Evolutionary conservation across 2,113 vertebrate species (phyloP), one percentile per base, ranked within the genome.

Genomic region (Tringa solitaria): DNA sequence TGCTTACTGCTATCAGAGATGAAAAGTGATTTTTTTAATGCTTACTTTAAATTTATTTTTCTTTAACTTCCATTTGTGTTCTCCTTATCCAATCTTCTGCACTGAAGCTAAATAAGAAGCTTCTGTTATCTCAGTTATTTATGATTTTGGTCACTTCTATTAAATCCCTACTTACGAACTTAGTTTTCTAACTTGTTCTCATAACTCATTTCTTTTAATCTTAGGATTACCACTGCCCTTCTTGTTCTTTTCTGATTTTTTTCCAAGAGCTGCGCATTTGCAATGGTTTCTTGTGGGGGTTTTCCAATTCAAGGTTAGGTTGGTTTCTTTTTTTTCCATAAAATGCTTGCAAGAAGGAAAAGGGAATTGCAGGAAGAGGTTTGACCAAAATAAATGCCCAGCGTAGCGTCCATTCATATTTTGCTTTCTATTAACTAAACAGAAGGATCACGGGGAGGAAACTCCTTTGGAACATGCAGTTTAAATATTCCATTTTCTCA

Each of bases 111-210:
- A 69, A 90, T 82, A 95, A n/a, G 53, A 83, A 87, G 14, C 39
- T 75, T 89, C 92, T 83, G 12, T 80, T 95, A 90, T 92, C 80
- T 93, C 78, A 74, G 63, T 91, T 35, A 85, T 93, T 95, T 93
- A 73, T 82, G n/a, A 84, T 70, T 96, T 95, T 67, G 64, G 59
- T 72, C 68, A 63, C 30, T 84, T 93, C 75, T 83, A 54, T 81
- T 92, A 83, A 93, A 74, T 83, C 43, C 33, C n/a, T 37, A 24
- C 35, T 95, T 87, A 64, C 2, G 16, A 93, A 67, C 15, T 35
- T 30, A 54, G 30, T 70, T 94, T 94, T 93, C 50, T 75, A 86
- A 74, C 70, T 85, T 95, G 18, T 82, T 95, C 72, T 89, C 57
- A 33, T 74, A 90, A 76, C 35, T 60, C 16, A 73, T 63, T 75